Percentiles rank a stretch among this genome's conserved stretches.
phyloP scores from a whole-genome alignment of 2,797 vertebrate genomes.

The Siniperca obscura region DNA sequence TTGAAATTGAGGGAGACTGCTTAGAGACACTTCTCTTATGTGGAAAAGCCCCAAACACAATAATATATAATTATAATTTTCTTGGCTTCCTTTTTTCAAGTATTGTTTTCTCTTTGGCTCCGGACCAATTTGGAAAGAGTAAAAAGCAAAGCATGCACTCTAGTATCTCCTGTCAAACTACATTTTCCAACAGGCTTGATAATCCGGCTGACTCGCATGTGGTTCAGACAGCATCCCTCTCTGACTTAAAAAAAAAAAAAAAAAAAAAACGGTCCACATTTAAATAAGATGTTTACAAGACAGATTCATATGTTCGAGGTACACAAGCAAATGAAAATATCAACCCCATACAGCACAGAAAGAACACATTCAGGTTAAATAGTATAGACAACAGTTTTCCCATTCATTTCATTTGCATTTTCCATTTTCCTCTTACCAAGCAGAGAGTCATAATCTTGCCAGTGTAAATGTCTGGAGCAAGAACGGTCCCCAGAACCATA shows the following conservation, averaged over 20 bases:
- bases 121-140: neutral
- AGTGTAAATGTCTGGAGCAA: conserved; percentile 89
- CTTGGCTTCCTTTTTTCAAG: neutral
- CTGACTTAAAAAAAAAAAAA: neutral
- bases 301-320: neutral
- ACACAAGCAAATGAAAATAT: neutral
- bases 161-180: conserved; percentile 18
- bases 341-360: neutral
- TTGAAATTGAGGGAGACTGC: neutral
- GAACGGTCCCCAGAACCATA: conserved; percentile 92
- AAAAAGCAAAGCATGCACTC: neutral
- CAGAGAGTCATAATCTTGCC: conserved; percentile 93
- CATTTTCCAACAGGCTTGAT: conserved; percentile 8
- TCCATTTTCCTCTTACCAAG: conserved; percentile 82
- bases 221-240: neutral
- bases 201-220: neutral
- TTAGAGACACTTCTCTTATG: neutral
- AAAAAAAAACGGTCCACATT: neutral
- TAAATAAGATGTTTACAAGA: neutral
- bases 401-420: neutral
- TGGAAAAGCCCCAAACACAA: too few species aligned
- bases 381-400: neutral
- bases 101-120: neutral
- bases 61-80: neutral
- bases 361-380: neutral